Evolutionary conservation across 2,113 vertebrate species (phyloP).

Genomic region (Mionectes macconnelli): DNA sequence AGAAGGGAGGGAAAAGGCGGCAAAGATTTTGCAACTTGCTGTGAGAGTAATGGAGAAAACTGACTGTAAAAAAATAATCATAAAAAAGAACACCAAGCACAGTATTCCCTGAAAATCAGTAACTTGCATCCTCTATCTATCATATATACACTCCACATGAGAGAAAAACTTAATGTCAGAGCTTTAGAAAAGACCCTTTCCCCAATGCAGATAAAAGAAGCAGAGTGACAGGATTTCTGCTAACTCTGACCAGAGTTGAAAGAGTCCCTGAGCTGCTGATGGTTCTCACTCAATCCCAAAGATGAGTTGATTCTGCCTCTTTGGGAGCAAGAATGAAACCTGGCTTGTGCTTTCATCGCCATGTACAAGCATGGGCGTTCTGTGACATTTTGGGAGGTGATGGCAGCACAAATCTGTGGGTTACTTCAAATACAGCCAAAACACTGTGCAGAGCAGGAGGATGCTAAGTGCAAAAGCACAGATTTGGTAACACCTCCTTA

Average conservation of each 20-base stretch:
- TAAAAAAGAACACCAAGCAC: not conserved
- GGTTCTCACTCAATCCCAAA: not conserved
- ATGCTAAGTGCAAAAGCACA: not conserved
- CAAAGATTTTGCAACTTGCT: not conserved
- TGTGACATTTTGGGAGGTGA: not conserved
- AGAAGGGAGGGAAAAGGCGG: not conserved
- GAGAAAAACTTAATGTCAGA: not conserved
- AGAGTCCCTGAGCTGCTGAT: not conserved
- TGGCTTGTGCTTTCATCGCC: not conserved
- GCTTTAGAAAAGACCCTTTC: not conserved
- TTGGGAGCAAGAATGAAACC: not conserved
- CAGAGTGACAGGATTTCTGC: not conserved
- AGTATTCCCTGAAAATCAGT: not conserved
- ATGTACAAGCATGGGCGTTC: fast-evolving
- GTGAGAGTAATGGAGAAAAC: not conserved
- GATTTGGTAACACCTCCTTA: not conserved
- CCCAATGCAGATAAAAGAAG: not conserved
- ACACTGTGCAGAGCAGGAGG: not conserved
- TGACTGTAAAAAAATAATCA: not conserved
- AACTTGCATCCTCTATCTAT: not conserved
- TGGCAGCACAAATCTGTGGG: not conserved
- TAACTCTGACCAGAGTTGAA: not conserved
- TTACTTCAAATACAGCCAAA: not conserved
- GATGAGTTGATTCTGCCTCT: not conserved
- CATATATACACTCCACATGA: not conserved